Base-by-base conservation (phyloP, 2,113 vertebrate species). In the Agelaius tricolor region DNA sequence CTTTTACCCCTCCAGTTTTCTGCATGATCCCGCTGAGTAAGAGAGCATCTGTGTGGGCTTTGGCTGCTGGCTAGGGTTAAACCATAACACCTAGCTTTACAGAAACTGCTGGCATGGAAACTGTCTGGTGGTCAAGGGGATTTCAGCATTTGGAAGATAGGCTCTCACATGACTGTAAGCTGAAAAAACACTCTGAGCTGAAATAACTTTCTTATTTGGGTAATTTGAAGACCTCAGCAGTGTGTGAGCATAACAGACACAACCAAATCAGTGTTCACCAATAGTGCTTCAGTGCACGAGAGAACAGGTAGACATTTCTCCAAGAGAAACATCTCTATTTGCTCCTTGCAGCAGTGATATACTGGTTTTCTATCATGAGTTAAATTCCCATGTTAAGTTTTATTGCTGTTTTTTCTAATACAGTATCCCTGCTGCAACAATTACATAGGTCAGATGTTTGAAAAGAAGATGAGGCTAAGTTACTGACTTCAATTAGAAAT, bases 1-100 rank as follows among this genome's bases (percentile, higher is more conserved):
- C 23, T 49, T 39, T 49, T 49, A 39, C 7, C 6, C 6, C 66
- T 49, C 13, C 10, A 16, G 2, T n/a, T 75, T 57, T 49, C 30
- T n/a, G 24, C 9, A 12, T 41, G n/a, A 47, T n/a, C 10, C 24
- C 5, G 10, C 43, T 24, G 23, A 46, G 12, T 47, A 19, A 84
- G 3, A 0, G 1, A n/a, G 30, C 0, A 1, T 30, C 30, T n/a
- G 12, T 57, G 19, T 49, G 20, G 24, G 30, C 13, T 16, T 66
- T 67, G 52, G 24, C 24, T 35, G 13, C 43, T 43, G 20, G 16
- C 62, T 67, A 31, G 24, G 16, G 6, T 51, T 35, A 58, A 51
- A 35, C 10, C 26, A 6, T n/a, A 41, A 58, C 30, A 58, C 13
- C 13, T 54, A 62, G 2, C 4, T 78, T 72, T 47, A 49, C 63